Percentiles rank a stretch among this genome's conserved stretches.
Conservation (phyloP, 2,888 invertebrate genomes). For the Drosophila merina region DNA sequence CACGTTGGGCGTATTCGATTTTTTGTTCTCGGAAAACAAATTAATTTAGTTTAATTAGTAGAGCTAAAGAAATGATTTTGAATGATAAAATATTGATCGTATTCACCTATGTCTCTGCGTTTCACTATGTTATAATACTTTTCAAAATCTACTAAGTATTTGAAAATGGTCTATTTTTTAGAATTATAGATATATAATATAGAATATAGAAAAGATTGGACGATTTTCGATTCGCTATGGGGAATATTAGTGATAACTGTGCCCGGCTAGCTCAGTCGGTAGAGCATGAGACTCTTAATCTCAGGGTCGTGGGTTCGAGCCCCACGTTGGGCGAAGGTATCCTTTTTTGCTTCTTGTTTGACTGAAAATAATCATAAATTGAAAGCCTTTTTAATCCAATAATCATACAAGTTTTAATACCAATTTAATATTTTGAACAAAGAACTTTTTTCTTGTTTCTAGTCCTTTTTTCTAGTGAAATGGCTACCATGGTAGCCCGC, state of each 20-base stretch:
- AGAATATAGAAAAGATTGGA: no score
- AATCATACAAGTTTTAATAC: neutral
- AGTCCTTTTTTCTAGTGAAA: neutral
- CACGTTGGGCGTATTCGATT: slow-evolving; percentile 81
- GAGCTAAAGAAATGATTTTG: no score
- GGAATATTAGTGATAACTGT: slow-evolving; percentile 3
- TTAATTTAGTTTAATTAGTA: no score
- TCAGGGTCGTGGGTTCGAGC: slow-evolving; percentile 84
- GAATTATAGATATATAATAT: no score
- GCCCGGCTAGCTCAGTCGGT: slow-evolving; percentile 85
- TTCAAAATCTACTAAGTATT: no score
- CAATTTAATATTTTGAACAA: neutral
- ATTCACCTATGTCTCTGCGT: no score
- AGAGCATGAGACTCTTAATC: slow-evolving; percentile 84
- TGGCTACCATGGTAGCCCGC: neutral
- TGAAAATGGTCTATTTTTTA: no score
- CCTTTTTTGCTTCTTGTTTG: neutral
- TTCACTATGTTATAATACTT: no score
- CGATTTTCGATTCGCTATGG: no score
- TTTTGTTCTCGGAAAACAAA: no score
- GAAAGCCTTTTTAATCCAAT: neutral
- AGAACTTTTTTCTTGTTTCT: neutral
- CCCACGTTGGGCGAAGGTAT: slow-evolving; percentile 82
- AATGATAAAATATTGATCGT: no score
- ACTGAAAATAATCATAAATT: neutral